Percentiles rank a stretch among this genome's conserved stretches.
These are phyloP conservation scores for Nomada fucata DNA, from an alignment of 2,888 invertebrate genomes.

Conservation along the genomic window DNA sequence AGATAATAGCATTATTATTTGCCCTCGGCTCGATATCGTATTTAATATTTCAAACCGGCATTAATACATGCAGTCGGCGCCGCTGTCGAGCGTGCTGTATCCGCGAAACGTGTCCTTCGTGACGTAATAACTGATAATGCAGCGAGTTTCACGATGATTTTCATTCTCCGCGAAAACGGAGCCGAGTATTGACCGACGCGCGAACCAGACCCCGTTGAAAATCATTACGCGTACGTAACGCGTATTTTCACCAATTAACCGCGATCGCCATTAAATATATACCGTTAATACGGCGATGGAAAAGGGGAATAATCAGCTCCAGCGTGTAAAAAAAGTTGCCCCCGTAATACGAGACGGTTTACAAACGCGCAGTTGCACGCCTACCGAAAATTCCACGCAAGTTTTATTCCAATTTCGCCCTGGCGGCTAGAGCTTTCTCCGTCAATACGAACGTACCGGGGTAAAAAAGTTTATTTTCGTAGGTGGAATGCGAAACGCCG, in stretches of 20 bases:
- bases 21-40: conserved; percentile 34
- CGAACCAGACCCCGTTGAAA: conserved; percentile 26
- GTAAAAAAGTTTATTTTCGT: neutral
- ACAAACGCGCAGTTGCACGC: neutral
- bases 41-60: conserved; percentile 50
- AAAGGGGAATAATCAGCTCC: neutral
- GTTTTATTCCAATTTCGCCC: too few species aligned
- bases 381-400: too few species aligned
- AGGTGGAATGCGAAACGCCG: neutral
- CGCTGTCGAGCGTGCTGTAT: conserved; percentile 16
- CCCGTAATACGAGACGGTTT: neutral
- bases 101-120: conserved; percentile 48
- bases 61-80: conserved; percentile 37
- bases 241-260: conserved; percentile 8
- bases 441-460: too few species aligned
- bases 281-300: neutral
- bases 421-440: too few species aligned
- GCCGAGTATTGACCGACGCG: conserved; percentile 38
- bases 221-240: conserved; percentile 22
- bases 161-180: conserved; percentile 50
- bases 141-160: conserved; percentile 51
- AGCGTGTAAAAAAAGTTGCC: neutral
- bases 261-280: neutral
- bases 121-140: conserved; percentile 63
- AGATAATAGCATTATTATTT: conserved; percentile 38